Conservation (phyloP, 2,888 invertebrate species). For the Pantelozetes paolii region DNA sequence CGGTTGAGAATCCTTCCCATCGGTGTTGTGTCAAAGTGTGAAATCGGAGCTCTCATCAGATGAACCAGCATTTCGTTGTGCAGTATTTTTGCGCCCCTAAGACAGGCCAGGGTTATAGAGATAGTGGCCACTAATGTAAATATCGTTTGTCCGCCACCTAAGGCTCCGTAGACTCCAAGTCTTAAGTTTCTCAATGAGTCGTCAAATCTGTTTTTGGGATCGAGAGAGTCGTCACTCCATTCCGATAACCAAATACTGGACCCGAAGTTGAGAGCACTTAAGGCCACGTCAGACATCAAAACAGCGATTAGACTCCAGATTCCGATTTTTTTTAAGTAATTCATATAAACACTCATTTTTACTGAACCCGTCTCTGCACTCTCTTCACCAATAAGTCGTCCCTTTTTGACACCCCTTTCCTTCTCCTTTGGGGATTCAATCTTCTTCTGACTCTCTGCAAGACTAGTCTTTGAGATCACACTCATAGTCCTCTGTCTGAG, state of each 20-base stretch:
- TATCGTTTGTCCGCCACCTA: conserved; percentile 52
- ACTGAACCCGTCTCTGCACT: conserved; percentile 54
- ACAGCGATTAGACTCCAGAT: conserved; percentile 27
- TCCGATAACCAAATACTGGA: conserved; percentile 47
- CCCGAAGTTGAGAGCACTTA: conserved; percentile 27
- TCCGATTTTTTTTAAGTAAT: conserved; percentile 41
- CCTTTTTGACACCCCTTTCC: background rate
- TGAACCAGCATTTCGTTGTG: conserved; percentile 45
- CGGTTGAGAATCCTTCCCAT: conserved; percentile 47
- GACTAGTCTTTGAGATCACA: background rate
- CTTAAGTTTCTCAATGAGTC: conserved; percentile 50
- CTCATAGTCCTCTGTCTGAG: background rate
- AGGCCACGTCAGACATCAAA: conserved; percentile 24
- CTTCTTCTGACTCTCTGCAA: background rate
- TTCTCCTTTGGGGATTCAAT: background rate
- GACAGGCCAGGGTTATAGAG: conserved; percentile 55
- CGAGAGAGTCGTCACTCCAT: conserved; percentile 48
- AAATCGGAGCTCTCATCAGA: conserved; percentile 53
- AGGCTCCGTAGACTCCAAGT: conserved; percentile 55
- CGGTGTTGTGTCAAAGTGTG: conserved; percentile 54
- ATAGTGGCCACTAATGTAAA: conserved; percentile 37
- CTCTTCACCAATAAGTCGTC: conserved; percentile 47
- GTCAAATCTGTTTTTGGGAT: conserved; percentile 42
- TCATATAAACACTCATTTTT: conserved; percentile 43
- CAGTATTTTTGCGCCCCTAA: conserved; percentile 57